Percentiles rank a stretch among this genome's conserved stretches.
These are phyloP conservation scores for Aphis craccivora DNA, from an alignment of 1,140 invertebrate species.

Conservation along the genomic window DNA sequence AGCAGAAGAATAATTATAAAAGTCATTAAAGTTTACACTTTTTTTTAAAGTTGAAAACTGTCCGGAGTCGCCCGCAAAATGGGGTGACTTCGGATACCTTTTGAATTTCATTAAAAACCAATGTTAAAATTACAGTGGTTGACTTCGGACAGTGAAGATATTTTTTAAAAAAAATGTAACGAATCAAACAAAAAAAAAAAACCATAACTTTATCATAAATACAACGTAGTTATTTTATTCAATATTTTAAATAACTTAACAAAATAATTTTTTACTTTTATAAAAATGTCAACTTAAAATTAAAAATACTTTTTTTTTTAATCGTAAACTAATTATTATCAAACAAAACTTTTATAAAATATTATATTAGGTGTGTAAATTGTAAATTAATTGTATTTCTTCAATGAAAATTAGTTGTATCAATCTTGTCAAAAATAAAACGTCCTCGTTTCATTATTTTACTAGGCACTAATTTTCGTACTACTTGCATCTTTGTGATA, in stretches of 20 bases:
- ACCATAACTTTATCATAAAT: neutral
- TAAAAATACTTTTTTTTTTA: neutral
- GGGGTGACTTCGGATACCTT: neutral
- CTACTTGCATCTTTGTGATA: neutral
- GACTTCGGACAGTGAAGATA: neutral
- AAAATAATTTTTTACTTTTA: too few species aligned
- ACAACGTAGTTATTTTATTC: neutral
- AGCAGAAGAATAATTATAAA: too few species aligned
- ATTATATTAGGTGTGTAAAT: neutral
- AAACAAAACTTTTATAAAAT: neutral
- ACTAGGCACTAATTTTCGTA: neutral
- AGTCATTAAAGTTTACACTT: neutral
- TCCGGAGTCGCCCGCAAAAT: neutral
- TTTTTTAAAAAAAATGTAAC: neutral
- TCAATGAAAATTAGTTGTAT: neutral
- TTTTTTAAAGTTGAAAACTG: neutral
- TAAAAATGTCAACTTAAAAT: neutral
- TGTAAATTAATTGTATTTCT: neutral
- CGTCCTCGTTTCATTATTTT: constrained; percentile 3
- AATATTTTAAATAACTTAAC: too few species aligned
- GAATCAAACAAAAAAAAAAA: neutral
- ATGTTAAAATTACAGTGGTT: neutral
- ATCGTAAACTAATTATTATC: neutral
- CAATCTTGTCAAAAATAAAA: neutral
- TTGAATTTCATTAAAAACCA: too few species aligned